Percentiles rank a stretch among this genome's conserved stretches.
Conservation (phyloP, 2,888 invertebrate species). For the Taenaris catops region DNA sequence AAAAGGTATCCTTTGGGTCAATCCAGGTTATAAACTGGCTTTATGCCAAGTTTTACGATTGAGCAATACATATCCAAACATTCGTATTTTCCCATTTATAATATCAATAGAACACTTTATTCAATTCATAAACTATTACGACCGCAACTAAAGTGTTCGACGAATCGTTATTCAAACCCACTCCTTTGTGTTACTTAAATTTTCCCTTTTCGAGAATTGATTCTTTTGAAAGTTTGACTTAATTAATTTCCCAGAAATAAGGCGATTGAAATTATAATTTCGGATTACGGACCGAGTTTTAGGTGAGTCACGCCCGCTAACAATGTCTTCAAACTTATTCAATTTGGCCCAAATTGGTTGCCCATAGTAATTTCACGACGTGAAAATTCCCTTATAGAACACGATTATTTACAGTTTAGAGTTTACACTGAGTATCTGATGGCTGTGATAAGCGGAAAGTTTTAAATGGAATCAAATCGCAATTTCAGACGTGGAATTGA, state of each 20-base stretch:
- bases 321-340: slow-evolving; percentile 51
- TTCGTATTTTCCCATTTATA: no score
- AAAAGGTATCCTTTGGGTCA: no score
- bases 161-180: no score
- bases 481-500: no score
- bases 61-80: no score
- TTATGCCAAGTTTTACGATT: no score
- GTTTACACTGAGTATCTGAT: slow-evolving; percentile 12
- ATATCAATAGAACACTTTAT: no score
- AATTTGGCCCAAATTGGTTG: slow-evolving; percentile 42
- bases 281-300: slow-evolving; percentile 34
- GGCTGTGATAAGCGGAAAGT: slow-evolving; percentile 19
- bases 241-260: slow-evolving; percentile 27
- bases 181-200: no score
- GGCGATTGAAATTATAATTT: slow-evolving; percentile 48
- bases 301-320: slow-evolving; percentile 34
- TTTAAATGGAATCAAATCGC: slow-evolving; percentile 19
- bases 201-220: slow-evolving; percentile 21
- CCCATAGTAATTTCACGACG: slow-evolving; percentile 25
- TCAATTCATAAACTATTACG: no score
- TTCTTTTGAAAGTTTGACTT: slow-evolving; percentile 25
- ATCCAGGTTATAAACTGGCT: no score
- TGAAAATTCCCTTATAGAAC: slow-evolving; percentile 23
- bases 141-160: no score
- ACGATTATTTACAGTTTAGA: slow-evolving; percentile 19